Percentiles rank a stretch among this genome's conserved stretches.
phyloP scores from a whole-genome alignment of 2,113 vertebrate species.

The Xiphophorus maculatus region DNA sequence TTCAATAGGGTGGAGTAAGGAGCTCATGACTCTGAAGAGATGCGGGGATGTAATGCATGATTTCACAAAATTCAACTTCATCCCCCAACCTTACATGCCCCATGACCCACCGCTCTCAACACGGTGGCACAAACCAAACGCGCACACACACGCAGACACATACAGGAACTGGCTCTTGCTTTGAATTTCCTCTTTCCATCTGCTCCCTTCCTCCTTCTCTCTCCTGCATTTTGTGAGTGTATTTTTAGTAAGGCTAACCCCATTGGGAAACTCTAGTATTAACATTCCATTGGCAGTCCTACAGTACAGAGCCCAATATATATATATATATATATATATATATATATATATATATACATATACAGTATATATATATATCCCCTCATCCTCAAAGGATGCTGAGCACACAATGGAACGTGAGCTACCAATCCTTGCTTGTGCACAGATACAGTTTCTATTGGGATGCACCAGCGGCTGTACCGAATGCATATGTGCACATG shows the following conservation, averaged over 20 bases:
- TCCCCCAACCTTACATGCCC: neutral
- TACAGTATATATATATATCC: too few species aligned
- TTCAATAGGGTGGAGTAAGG: neutral
- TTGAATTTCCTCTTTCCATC: conserved; percentile 41
- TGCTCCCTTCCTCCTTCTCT: conserved; percentile 34
- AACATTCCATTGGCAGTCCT: conserved; percentile 51
- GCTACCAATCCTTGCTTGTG: too few species aligned
- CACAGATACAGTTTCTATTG: neutral
- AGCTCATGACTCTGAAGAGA: conserved; percentile 13
- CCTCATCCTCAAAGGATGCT: conserved; percentile 8
- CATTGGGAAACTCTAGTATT: conserved; percentile 47
- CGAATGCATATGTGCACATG: conserved; percentile 2
- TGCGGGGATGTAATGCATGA: conserved; percentile 16
- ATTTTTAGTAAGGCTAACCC: conserved; percentile 71
- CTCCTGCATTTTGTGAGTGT: conserved; percentile 52
- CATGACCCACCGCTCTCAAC: conserved; percentile 5
- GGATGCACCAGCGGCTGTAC: conserved; percentile 1
- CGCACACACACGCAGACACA: neutral
- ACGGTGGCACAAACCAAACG: neutral
- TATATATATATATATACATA: too few species aligned
- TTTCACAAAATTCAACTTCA: conserved; percentile 36
- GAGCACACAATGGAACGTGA: conserved; percentile 18
- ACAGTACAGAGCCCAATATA: conserved; percentile 32
- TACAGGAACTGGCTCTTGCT: neutral
- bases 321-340: too few species aligned